Conservation (phyloP, 2,888 invertebrate genomes). For the Pachycephus smyrnensis region DNA sequence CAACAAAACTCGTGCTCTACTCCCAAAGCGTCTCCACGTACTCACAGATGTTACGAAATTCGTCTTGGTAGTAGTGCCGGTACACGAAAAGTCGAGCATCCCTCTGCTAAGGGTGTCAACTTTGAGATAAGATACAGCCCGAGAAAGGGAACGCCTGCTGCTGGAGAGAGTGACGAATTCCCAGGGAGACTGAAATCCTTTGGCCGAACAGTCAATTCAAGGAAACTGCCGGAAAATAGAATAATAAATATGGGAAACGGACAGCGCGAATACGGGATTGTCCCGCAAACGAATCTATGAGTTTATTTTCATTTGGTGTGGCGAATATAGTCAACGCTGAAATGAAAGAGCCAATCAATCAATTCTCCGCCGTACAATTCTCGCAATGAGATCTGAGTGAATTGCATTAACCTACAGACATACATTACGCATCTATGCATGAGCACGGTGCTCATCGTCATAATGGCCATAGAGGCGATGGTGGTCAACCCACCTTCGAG, state of each 20-base stretch:
- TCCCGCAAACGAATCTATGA: neutral
- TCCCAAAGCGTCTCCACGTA: neutral
- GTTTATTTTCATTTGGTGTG: conserved; percentile 13
- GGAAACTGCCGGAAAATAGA: no score
- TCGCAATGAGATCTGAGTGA: conserved; percentile 64
- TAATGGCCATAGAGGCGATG: conserved; percentile 34
- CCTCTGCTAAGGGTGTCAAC: neutral
- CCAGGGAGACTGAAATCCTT: no score
- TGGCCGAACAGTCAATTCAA: no score
- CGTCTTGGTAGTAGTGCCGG: neutral
- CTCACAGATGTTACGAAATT: conserved; percentile 4
- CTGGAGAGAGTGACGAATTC: no score
- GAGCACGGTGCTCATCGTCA: conserved; percentile 37
- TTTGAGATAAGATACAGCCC: neutral
- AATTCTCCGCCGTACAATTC: conserved; percentile 61
- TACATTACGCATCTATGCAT: conserved; percentile 57
- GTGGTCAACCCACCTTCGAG: conserved; percentile 33
- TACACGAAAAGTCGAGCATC: neutral
- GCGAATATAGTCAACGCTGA: conserved; percentile 22
- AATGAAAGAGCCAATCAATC: conserved; percentile 64
- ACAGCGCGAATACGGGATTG: neutral
- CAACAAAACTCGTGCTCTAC: neutral
- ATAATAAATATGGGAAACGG: no score
- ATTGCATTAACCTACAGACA: conserved; percentile 67
- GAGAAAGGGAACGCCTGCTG: no score